Evolutionary conservation across 2,888 invertebrate species (phyloP), one percentile per base, ranked within the genome.

Genomic region (Eupsilia transversa): DNA sequence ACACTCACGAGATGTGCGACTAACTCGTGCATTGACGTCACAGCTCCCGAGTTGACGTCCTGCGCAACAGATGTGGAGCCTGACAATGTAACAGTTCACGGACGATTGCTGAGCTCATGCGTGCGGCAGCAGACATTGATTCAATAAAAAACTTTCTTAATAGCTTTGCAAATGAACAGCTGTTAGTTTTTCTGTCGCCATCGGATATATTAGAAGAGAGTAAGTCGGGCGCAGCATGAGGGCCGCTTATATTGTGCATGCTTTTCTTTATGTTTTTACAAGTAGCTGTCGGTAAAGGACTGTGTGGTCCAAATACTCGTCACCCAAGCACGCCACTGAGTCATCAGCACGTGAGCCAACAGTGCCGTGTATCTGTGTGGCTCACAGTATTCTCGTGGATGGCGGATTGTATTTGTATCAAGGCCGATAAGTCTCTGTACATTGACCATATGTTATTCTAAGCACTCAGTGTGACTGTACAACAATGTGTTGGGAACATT

Each of bases 201-300:
- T 46, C 27, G 46, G 14, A 7, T n/a, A 27, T 56, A 9, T 35
- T 27, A 59, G 46, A 38, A 65, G 57, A 33, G 3, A 61, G 23
- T 49, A 35, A 67, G 17, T 57, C 3, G 46, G 73, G 49, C 70
- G 84, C 72, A 68, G 60, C 74, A 59, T 67, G 81, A 77, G 81
- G 72, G 74, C 57, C 49, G 77, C 74, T 83, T 76, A 43, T 68
- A 64, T 65, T 73, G 72, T 77, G 68, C 81, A 84, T 83, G 80
- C 74, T 79, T 77, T 59, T 77, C 23, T 69, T 72, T 38, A 52
- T 78, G 80, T 82, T 69, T 73, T 60, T 59, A 78, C 71, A 65
- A 68, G 72, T 73, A 52, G 71, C 7, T 20, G 56, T 57, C 52
- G 46, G 41, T 57, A 20, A 12, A 49, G 33, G 20, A 38, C 23